Percentiles rank a stretch among this genome's conserved stretches.
These are phyloP conservation scores for Drymodes brunneopygia DNA, from an alignment of 2,113 vertebrate species.

Conservation along the genomic window DNA sequence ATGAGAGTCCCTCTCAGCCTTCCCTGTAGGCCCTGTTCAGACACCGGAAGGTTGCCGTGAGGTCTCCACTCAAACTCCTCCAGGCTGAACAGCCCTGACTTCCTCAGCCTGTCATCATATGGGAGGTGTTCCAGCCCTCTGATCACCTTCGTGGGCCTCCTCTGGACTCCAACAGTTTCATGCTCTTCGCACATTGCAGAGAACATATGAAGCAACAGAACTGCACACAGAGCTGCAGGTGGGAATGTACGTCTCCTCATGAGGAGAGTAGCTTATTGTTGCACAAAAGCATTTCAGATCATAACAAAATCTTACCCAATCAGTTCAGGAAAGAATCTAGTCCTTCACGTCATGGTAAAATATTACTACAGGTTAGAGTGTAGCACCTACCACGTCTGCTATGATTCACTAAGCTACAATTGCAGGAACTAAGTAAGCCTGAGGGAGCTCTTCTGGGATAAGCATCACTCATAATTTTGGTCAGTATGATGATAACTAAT, in stretches of 20 bases:
- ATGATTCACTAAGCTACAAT: background rate
- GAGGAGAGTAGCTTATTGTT: background rate
- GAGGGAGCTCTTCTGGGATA: background rate
- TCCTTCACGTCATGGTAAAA: background rate
- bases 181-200: fast-evolving
- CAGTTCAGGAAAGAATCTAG: background rate
- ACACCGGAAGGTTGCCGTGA: background rate
- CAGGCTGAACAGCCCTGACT: background rate
- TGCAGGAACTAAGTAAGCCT: background rate
- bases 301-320: background rate
- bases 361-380: background rate
- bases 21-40: background rate
- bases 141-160: fast-evolving
- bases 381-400: background rate
- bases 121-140: background rate
- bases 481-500: background rate
- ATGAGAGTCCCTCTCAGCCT: background rate
- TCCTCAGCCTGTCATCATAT: background rate
- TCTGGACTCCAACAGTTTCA: background rate
- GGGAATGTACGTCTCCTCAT: background rate
- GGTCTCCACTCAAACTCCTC: background rate
- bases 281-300: background rate
- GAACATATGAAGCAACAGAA: fast-evolving
- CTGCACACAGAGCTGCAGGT: background rate
- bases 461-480: background rate